phyloP scores from a whole-genome alignment of 1,140 invertebrate genomes.

The Coelopa frigida region DNA sequence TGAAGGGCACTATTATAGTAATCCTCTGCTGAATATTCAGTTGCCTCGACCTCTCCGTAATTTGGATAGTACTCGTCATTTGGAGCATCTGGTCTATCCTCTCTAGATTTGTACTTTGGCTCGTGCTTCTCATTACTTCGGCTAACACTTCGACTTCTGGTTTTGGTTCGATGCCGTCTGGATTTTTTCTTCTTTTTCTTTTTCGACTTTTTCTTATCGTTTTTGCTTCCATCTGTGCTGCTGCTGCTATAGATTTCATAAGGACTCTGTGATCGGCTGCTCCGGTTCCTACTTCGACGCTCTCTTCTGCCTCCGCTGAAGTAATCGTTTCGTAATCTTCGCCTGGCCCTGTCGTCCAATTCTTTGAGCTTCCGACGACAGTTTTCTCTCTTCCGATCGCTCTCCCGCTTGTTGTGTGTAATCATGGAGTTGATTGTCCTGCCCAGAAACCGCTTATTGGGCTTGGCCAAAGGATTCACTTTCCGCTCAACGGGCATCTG shows the following conservation, averaged over 20 bases:
- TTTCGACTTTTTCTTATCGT: not conserved
- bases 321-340: not conserved
- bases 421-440: conserved; percentile 24
- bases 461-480: conserved; percentile 33
- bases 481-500: not conserved
- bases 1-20: not conserved
- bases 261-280: not conserved
- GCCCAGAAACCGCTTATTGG: conserved; percentile 31
- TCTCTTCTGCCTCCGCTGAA: not conserved
- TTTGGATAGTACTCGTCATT: not conserved
- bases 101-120: conserved; percentile 11
- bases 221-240: not conserved
- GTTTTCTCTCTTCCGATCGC: conserved; percentile 7
- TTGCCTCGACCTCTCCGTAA: not conserved
- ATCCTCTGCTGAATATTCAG: conserved; percentile 4
- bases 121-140: not conserved
- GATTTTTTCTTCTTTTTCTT: not conserved
- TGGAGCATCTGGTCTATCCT: conserved; percentile 3
- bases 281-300: not conserved
- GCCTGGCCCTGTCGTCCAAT: conserved; percentile 7
- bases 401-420: conserved; percentile 20
- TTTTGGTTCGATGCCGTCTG: not conserved
- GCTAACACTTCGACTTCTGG: not conserved
- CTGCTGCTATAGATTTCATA: not conserved
- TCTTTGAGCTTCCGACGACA: conserved; percentile 9